Evolutionary conservation across 35 echinoderm and acorn worm species (phyloP).

Genomic region (Ophioderma brevispina): DNA sequence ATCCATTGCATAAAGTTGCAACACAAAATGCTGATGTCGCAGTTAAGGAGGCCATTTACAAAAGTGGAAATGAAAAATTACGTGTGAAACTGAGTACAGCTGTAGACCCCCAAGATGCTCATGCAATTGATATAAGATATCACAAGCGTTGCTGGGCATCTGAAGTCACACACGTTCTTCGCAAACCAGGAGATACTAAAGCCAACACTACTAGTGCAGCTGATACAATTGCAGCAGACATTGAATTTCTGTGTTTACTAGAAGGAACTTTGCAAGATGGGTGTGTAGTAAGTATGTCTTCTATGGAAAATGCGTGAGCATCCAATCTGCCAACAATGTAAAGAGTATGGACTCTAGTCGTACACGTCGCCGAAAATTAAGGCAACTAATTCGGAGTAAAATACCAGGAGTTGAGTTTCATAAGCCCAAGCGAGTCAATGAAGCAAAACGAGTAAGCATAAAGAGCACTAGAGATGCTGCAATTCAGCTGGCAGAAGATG

Average conservation of each 20-base stretch:
- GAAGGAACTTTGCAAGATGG: constrained; percentile 6
- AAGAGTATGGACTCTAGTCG: neutral
- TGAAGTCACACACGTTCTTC: no score
- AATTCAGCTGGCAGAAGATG: neutral
- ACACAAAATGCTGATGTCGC: no score
- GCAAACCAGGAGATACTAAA: no score
- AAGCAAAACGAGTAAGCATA: neutral
- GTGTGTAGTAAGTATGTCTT: constrained; percentile 1
- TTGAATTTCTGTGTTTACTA: constrained; percentile 17
- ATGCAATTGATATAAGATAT: no score
- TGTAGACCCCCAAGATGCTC: no score
- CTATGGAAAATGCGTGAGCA: neutral
- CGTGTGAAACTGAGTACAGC: no score
- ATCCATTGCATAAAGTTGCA: no score
- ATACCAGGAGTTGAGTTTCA: neutral
- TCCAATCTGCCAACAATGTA: neutral
- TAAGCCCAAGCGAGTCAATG: neutral
- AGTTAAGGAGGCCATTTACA: no score
- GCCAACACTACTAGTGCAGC: neutral
- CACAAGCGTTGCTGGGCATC: no score
- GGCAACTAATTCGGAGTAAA: neutral
- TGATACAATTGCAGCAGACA: constrained; percentile 21
- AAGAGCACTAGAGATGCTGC: neutral
- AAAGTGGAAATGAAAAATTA: no score
- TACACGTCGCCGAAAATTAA: neutral